Evolutionary conservation across 2,888 invertebrate species (phyloP), one percentile per base, ranked within the genome.

Genomic region (Macrophya annulata): DNA sequence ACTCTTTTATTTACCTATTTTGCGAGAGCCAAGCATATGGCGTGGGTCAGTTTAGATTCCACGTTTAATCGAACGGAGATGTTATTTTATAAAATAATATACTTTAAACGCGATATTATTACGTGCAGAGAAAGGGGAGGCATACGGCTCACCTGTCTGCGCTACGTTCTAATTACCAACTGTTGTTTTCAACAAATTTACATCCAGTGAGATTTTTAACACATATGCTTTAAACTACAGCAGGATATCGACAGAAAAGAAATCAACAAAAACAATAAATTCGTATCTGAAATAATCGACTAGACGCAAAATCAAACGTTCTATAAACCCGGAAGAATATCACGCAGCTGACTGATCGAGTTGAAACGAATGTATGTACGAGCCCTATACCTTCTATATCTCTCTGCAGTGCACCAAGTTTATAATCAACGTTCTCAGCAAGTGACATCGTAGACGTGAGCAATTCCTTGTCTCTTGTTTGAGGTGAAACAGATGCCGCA

Each of bases 401-500:
- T 31, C 25, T 31, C 37, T 31, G n/a, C 17, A 9, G 40, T 12
- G 55, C 55, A 55, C 17, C 55, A 55, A n/a, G 55, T n/a, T 31
- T 31, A 77, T 74, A 74, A 74, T 45, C 72, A 74, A 21, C 72
- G 68, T 37, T 25, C 51, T 37, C 21, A 31, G 51, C 72, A 45
- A 74, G 72, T 45, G 72, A 74, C 81, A 31, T 81, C n/a, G 81
- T 43, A 10, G 81, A 77, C 62, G 81, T 43, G 37, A 17, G 81
- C 81, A 81, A 81, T 81, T 81, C 37, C 62, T 21, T 81, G 37
- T 81, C 81, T 43, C 59, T 62, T 43, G 77, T 51, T 77, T 74
- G 43, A 55, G 77, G 40, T 77, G 43, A 77, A 77, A 55, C 77
- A 77, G 59, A 81, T 62, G 81, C 62, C 81, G 81, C 62, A 68